Evolutionary conservation across 2,113 vertebrate species (phyloP).

Genomic region (Onychostruthus taczanowskii): DNA sequence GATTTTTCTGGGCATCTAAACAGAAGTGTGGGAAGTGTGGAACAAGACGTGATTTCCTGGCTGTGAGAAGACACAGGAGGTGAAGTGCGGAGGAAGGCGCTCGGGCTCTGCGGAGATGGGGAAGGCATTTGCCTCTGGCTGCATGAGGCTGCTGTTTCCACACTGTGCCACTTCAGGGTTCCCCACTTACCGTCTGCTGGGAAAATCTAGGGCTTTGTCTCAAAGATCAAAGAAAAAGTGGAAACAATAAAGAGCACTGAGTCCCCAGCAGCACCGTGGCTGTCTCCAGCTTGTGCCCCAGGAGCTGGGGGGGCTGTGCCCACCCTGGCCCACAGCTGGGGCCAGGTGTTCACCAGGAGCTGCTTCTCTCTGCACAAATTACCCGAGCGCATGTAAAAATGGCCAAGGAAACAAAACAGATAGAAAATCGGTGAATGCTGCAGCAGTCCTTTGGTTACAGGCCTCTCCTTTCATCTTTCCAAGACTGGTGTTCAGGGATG

Average conservation of each 20-base stretch:
- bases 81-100: neutral
- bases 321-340: neutral
- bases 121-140: neutral
- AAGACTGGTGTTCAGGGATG: neutral
- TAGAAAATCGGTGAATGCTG: rapidly evolving
- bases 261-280: neutral
- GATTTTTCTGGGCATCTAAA: neutral
- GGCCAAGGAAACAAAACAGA: neutral
- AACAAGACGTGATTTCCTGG: neutral
- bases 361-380: neutral
- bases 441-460: neutral
- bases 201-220: neutral
- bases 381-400: neutral
- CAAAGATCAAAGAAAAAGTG: neutral
- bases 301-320: neutral
- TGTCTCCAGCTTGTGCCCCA: neutral
- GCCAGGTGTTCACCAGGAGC: neutral
- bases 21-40: neutral
- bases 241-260: neutral
- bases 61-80: neutral
- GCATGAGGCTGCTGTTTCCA: neutral
- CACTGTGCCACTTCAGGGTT: neutral
- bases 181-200: neutral
- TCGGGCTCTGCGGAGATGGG: neutral
- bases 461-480: neutral